Base-by-base conservation (phyloP, 1,140 invertebrate genomes). In the Psilanteris sp. region DNA sequence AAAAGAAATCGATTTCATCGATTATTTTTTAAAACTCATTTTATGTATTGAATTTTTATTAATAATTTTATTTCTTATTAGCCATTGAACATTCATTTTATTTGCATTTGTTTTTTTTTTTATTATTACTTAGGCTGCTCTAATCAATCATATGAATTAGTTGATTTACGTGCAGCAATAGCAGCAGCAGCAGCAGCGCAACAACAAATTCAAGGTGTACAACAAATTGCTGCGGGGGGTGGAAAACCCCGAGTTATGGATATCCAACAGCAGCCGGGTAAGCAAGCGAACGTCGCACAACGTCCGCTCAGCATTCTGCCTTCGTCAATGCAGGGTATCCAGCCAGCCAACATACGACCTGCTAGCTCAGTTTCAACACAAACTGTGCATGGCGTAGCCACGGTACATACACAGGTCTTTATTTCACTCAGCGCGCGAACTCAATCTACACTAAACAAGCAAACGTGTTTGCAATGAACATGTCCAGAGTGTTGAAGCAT, bases 321-420 rank as follows among this genome's bases (percentile, higher is more conserved):
- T 0, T 93, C 92, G 0, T 90, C 87, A 0, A 57, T 87, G 26
- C 86, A 87, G 50, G 83, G 80, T 3, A 81, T 87, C 3, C 87
- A 89, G 57, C 73, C 84, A 18, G 87, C 91, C 2, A 90, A 90
- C 48, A 93, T 94, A 37, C 88, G 93, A 29, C 93, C 93, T 0
- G 93, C 93, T 1, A 93, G 92, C 75, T 94, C 93, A 0, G 93
- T 95, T 2, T 94, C 93, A 0, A 94, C 93, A 3, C 94, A 95
- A 85, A 94, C 93, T 1, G 91, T 91, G 46, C 92, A 91, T 43
- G 91, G 91, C 71, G 86, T 89, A 1, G 89, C 90, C 46, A 91
- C 90, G 81, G 91, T 90, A 85, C 78, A 84, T 64, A 70, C 50
- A 72, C 82, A 84, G 77, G 79, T 85, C 78, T 71, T 48, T 52